These are phyloP conservation scores for Acanthopleura granulata DNA, from an alignment of 2,888 invertebrate species.

Conservation along the genomic window DNA sequence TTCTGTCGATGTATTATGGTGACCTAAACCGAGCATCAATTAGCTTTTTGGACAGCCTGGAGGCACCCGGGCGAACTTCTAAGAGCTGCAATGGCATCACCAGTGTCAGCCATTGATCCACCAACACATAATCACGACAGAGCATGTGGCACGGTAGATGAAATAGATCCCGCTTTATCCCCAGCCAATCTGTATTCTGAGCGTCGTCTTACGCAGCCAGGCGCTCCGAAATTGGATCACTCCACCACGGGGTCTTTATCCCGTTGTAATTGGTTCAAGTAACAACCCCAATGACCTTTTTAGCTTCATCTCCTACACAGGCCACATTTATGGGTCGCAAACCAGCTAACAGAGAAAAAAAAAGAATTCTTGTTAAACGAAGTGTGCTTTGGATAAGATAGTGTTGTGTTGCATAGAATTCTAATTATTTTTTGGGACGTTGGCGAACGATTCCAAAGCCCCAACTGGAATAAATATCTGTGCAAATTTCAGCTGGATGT, in stretches of 20 bases:
- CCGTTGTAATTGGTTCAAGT: conserved; percentile 4
- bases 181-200: conserved; percentile 1
- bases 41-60: too few species aligned
- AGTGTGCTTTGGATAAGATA: background rate
- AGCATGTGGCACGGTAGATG: background rate
- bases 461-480: too few species aligned
- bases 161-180: background rate
- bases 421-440: background rate
- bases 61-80: too few species aligned
- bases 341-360: background rate
- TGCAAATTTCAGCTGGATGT: too few species aligned
- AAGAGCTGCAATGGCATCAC: too few species aligned
- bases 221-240: background rate
- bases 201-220: background rate
- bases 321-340: background rate
- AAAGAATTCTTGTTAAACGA: background rate
- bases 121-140: background rate
- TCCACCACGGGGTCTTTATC: background rate
- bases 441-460: too few species aligned
- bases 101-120: too few species aligned
- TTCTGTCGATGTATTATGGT: too few species aligned
- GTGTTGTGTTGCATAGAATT: background rate
- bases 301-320: background rate
- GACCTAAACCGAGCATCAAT: too few species aligned
- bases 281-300: background rate